A percentile compares a stretch with the other conserved stretches of the same genome.
These are phyloP conservation scores for Papilio glaucus DNA, from an alignment of 1,140 invertebrate species.

Conservation along the genomic window DNA sequence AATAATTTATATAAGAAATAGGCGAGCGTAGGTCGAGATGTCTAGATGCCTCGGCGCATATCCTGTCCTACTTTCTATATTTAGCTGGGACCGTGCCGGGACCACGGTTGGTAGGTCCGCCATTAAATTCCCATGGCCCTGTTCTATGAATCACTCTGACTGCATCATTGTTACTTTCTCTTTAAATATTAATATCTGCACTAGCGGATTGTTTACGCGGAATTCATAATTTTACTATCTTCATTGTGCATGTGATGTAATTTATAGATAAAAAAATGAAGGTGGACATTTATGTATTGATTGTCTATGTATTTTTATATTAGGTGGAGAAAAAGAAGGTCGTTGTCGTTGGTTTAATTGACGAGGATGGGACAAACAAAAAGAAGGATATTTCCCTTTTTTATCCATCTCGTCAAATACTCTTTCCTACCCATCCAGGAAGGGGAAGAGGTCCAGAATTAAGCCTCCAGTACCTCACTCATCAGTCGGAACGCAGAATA, in stretches of 20 bases:
- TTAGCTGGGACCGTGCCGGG: conserved; percentile 21
- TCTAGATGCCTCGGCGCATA: conserved; percentile 26
- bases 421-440: no score
- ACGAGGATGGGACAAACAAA: no score
- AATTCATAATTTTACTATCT: neutral
- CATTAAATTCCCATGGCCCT: conserved; percentile 29
- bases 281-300: no score
- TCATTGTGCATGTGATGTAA: neutral
- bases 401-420: no score
- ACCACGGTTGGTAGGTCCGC: conserved; percentile 22
- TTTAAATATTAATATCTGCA: conserved; percentile 27
- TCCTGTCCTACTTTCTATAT: conserved; percentile 39
- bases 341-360: no score
- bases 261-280: neutral
- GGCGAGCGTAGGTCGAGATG: conserved; percentile 21
- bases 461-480: no score
- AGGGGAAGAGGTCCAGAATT: no score
- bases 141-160: conserved; percentile 30
- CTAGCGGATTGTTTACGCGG: neutral
- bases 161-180: conserved; percentile 35
- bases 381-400: no score
- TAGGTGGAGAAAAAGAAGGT: no score
- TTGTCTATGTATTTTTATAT: no score
- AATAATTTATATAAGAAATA: conserved; percentile 10
- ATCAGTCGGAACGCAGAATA: no score